phyloP scores from a whole-genome alignment of 2,113 vertebrate species.

The Salvelinus alpinus region DNA sequence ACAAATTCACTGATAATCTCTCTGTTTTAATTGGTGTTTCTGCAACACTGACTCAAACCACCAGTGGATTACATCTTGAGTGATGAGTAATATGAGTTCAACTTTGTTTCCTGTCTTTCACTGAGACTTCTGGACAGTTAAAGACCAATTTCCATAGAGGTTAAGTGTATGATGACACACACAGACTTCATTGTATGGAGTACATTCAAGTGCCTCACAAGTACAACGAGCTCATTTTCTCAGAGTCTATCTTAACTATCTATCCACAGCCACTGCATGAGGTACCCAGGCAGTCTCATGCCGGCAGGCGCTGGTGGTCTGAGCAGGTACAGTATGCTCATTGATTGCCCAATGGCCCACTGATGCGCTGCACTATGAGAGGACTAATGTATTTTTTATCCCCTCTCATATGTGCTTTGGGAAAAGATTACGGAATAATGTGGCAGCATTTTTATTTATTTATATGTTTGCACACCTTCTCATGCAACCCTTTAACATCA shows the following conservation, averaged over 20 bases:
- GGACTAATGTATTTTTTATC: conserved; percentile 67
- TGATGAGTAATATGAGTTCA: conserved; percentile 42
- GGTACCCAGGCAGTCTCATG: background rate
- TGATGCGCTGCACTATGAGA: conserved; percentile 32
- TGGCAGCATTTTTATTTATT: too few relatives aligned
- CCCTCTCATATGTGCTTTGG: conserved; percentile 61
- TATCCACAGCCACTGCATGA: too few relatives aligned
- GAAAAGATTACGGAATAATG: conserved; percentile 21
- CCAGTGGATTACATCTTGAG: conserved; percentile 55
- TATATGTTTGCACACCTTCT: too few relatives aligned
- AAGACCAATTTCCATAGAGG: background rate
- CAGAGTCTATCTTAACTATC: too few relatives aligned
- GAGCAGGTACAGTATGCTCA: conserved; percentile 25
- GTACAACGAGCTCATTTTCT: background rate
- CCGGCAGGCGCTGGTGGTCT: conserved; percentile 15
- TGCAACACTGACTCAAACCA: conserved; percentile 57
- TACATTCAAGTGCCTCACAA: background rate
- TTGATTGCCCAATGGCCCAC: conserved; percentile 51
- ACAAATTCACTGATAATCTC: conserved; percentile 68
- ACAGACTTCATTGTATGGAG: too few relatives aligned
- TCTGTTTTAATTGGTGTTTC: conserved; percentile 74
- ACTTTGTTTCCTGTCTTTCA: conserved; percentile 26
- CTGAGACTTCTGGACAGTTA: background rate
- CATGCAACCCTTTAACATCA: too few relatives aligned
- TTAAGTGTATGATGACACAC: too few relatives aligned